Evolutionary conservation across 1,140 invertebrate species (phyloP).

Genomic region (Diorhabda carinulata): DNA sequence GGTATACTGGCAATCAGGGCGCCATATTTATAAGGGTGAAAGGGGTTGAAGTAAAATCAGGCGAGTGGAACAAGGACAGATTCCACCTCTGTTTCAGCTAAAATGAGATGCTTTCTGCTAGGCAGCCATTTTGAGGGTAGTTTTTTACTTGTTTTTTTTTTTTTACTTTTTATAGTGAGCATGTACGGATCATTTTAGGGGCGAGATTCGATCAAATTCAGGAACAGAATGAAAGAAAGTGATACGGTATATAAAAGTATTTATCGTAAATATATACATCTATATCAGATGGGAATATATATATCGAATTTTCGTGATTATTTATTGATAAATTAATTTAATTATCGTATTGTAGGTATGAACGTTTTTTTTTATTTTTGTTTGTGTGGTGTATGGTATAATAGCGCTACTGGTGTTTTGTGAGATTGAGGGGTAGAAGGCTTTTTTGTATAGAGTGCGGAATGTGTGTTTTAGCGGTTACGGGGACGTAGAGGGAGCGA

Average conservation of each 20-base stretch:
- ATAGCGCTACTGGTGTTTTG: conserved; percentile 37
- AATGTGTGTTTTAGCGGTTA: conserved; percentile 46
- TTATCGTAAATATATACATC: too few species aligned
- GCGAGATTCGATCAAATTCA: conserved; percentile 25
- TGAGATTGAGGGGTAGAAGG: conserved; percentile 34
- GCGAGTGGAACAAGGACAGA: conserved; percentile 47
- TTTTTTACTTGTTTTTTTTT: conserved; percentile 43
- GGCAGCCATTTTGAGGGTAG: conserved; percentile 51
- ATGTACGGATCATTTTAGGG: conserved; percentile 46
- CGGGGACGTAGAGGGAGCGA: conserved; percentile 24
- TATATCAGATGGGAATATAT: too few species aligned
- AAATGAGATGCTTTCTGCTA: conserved; percentile 50
- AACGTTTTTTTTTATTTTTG: too few species aligned
- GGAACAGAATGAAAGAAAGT: too few species aligned
- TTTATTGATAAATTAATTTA: too few species aligned
- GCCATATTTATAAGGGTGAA: conserved; percentile 50
- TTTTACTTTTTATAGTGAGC: conserved; percentile 42
- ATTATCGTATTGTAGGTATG: too few species aligned
- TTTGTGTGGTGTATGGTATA: background rate
- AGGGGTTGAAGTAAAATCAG: conserved; percentile 47
- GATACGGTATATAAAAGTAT: too few species aligned
- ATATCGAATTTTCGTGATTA: too few species aligned
- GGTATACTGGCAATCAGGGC: conserved; percentile 49
- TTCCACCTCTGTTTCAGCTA: conserved; percentile 47
- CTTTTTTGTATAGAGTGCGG: conserved; percentile 43